Base-by-base conservation (phyloP, 2,113 vertebrate genomes). In the Vicugna pacos region DNA sequence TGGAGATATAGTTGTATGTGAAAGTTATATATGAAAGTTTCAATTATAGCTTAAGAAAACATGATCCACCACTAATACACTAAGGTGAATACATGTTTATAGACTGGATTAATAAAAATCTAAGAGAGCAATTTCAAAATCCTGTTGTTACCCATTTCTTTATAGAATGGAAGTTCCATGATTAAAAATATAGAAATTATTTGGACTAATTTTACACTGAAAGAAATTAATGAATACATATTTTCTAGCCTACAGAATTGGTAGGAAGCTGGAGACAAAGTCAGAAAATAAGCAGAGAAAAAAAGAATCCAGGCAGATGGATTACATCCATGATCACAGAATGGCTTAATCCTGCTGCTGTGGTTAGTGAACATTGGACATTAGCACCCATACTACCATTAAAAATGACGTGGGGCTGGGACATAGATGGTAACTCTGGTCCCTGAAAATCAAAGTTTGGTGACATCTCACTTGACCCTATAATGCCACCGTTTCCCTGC, bases 401-500 rank as follows among this genome's bases (percentile, higher is more conserved):
- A 35, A 30, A 72, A 30, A 1, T 86, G 8, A 65, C 3, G 5
- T 56, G 3, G 10, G 20, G 9, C 26, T 60, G 24, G 19, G 4
- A 17, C 7, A 8, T 4, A 17, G 11, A 22, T 56, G 64, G 6
- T 75, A 42, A 46, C 54, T 42, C 15, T 62, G 4, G 9, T 77
- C 16, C 17, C 42, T 83, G 42, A 82, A 87, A 56, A 28, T 17
- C 30, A 64, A 28, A 86, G 5, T 5, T 8, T 69, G 6, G 20
- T 60, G 3, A 8, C 1, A 69, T 13, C 4, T 38, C 62, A 32
- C 5, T 46, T 35, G 14, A 38, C 35, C 24, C 10, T 16, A 20
- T 24, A 60, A 32, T n/a, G 1, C 1, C 50, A 6, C 22, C 5
- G 0, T 70, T 26, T 13, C 3, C 9, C 32, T 46, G 2, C 3